Percentiles rank a stretch among this genome's conserved stretches.
These are phyloP conservation scores for Caenorhabditis plicata DNA, from an alignment of 2,888 invertebrate species.

Conservation along the genomic window DNA sequence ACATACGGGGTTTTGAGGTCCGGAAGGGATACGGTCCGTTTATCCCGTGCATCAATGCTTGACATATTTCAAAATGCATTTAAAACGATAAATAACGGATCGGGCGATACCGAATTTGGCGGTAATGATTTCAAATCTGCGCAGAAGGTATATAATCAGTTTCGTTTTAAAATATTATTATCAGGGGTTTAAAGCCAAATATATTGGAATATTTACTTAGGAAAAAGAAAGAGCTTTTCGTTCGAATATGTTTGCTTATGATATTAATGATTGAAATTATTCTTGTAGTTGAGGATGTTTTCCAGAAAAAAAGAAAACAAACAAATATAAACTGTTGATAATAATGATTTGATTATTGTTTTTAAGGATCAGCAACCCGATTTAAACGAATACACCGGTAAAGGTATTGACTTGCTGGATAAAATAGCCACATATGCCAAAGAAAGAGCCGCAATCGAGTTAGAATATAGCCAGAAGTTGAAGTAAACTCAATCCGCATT, in stretches of 20 bases:
- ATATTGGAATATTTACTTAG: too few relatives aligned
- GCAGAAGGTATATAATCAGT: too few relatives aligned
- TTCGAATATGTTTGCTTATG: too few relatives aligned
- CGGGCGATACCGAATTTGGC: too few relatives aligned
- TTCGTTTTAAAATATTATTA: too few relatives aligned
- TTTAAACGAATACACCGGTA: constrained; percentile 90
- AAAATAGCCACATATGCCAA: constrained; percentile 90
- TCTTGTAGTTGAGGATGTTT: not conserved
- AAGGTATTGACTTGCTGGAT: constrained; percentile 96
- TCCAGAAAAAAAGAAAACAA: not conserved
- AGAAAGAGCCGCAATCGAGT: constrained; percentile 90
- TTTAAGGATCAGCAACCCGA: constrained; percentile 98
- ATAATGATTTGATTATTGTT: not conserved
- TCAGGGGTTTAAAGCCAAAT: too few relatives aligned
- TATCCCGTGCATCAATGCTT: constrained; percentile 28
- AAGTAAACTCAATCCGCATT: constrained; percentile 66
- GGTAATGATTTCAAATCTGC: too few relatives aligned
- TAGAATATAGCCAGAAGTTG: constrained; percentile 83
- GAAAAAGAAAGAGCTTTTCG: too few relatives aligned
- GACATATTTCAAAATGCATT: constrained; percentile 32
- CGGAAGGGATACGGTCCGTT: constrained; percentile 29
- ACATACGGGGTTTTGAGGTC: too few relatives aligned
- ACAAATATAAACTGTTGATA: not conserved
- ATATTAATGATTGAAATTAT: too few relatives aligned
- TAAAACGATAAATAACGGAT: constrained; percentile 12